A percentile compares a stretch with the other conserved stretches of the same genome.
Evolutionary conservation across 1,140 invertebrate genomes (phyloP).

Genomic region (Helicoverpa zea): DNA sequence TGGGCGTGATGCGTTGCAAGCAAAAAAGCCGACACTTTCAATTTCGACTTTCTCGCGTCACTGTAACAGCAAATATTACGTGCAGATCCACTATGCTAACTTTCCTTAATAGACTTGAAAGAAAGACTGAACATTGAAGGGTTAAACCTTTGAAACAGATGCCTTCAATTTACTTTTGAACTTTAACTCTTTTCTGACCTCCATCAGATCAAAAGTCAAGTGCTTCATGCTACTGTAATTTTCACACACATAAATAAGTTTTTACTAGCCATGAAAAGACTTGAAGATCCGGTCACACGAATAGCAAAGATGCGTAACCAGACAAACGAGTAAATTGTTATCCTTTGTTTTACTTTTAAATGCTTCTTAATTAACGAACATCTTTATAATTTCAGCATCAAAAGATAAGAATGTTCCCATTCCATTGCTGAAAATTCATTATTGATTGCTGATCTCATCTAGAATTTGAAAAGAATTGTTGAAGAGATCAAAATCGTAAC

Average conservation of each 20-base stretch:
- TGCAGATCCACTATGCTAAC: constrained; percentile 43
- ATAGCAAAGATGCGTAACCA: constrained; percentile 6
- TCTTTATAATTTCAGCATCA: background rate
- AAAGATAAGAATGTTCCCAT: background rate
- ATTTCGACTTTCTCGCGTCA: constrained; percentile 68
- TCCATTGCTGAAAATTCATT: too few relatives aligned
- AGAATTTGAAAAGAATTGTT: too few relatives aligned
- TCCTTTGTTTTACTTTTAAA: background rate
- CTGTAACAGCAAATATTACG: constrained; percentile 67
- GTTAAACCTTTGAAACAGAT: too few relatives aligned
- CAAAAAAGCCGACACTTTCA: constrained; percentile 66
- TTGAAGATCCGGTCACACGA: background rate
- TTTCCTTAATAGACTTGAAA: constrained; percentile 24
- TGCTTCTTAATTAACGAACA: constrained; percentile 5
- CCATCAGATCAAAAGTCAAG: background rate
- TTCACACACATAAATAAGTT: background rate
- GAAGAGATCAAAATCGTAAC: background rate
- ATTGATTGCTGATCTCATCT: too few relatives aligned
- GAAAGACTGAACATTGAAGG: background rate
- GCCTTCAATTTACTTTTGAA: background rate
- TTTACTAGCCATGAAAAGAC: constrained; percentile 1
- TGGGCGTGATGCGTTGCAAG: constrained; percentile 57
- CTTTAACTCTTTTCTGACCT: background rate
- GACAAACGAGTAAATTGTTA: background rate
- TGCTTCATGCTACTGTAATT: background rate